Evolutionary conservation across 2,113 vertebrate species (phyloP).

Genomic region (Pongo pygmaeus): DNA sequence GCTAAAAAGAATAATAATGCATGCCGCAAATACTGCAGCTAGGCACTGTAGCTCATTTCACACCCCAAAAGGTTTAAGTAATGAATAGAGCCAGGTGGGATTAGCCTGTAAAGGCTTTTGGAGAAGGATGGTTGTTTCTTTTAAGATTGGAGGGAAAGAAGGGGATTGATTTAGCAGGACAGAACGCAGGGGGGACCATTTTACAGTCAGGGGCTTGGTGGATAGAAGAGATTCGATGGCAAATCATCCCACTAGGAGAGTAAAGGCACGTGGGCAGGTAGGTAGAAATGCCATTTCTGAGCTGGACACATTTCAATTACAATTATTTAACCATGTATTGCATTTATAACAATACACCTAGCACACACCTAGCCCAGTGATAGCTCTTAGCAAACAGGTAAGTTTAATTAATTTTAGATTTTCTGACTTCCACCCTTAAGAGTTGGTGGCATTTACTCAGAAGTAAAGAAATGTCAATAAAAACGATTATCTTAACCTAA

Average conservation of each 20-base stretch:
- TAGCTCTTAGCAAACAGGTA: background rate
- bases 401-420: background rate
- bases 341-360: background rate
- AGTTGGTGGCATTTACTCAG: background rate
- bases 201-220: background rate
- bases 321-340: background rate
- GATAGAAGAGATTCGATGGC: background rate
- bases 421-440: background rate
- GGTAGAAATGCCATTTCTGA: background rate
- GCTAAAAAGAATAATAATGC: conserved; percentile 46
- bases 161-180: background rate
- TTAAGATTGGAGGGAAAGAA: background rate
- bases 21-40: background rate
- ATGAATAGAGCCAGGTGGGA: conserved; percentile 50
- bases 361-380: background rate
- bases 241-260: background rate
- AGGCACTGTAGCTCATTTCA: conserved; percentile 50
- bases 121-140: conserved; percentile 15
- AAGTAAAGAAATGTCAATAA: background rate
- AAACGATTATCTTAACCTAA: background rate
- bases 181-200: background rate
- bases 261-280: background rate
- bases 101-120: conserved; percentile 42
- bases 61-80: conserved; percentile 29
- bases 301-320: background rate